phyloP scores from a whole-genome alignment of 2,113 vertebrate species.

The Orycteropus afer region DNA sequence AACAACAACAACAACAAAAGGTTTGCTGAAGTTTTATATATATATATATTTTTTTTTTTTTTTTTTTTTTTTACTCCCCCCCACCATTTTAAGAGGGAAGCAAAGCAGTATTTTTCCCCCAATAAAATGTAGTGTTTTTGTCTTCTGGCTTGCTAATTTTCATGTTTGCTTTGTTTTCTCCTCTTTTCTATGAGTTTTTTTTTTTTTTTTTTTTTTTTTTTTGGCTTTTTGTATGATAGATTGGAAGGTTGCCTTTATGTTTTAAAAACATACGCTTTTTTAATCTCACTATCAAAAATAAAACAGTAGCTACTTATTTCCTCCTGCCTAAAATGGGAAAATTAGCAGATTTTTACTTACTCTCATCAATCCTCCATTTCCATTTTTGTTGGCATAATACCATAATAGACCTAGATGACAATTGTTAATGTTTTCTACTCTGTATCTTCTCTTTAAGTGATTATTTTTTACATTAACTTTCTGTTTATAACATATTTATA shows the following conservation, averaged over 20 bases:
- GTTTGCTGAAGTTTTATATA: not conserved
- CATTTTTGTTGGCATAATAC: conserved; percentile 41
- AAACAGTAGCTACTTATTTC: conserved; percentile 4
- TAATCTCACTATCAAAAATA: not conserved
- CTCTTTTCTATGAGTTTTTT: not conserved
- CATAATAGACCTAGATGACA: not conserved
- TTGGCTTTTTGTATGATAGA: not conserved
- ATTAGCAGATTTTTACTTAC: conserved; percentile 53
- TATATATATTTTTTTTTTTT: not conserved
- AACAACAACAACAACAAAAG: too few species aligned
- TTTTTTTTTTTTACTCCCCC: not conserved
- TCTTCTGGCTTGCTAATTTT: conserved; percentile 30
- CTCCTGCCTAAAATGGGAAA: conserved; percentile 4
- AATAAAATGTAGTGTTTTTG: not conserved
- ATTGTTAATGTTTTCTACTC: conserved; percentile 34
- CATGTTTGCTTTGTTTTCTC: conserved; percentile 22
- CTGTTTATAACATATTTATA: conserved; percentile 47
- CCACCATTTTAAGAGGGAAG: not conserved
- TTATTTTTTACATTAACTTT: conserved; percentile 60
- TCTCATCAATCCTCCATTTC: not conserved
- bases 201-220: not conserved
- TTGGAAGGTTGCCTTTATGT: not conserved
- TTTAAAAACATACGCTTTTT: conserved; percentile 21
- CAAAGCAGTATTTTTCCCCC: not conserved
- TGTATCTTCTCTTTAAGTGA: conserved; percentile 26